Percentiles rank a stretch among this genome's conserved stretches.
Conservation (phyloP, 2,113 vertebrate genomes). For the Trematomus loennbergii region DNA sequence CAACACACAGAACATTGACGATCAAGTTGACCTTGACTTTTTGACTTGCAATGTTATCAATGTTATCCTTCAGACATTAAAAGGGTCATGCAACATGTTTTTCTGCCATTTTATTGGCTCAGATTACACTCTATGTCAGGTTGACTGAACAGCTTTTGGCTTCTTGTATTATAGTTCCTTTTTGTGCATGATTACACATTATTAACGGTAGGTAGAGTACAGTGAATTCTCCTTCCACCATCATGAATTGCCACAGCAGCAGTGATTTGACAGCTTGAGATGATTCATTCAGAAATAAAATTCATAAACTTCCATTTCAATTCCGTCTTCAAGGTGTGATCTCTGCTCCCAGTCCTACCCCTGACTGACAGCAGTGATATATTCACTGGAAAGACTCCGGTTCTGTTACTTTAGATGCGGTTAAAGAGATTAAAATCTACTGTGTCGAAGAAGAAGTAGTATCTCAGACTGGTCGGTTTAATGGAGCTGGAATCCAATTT, state of each 20-base stretch:
- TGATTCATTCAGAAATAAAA: constrained; percentile 16
- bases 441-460: background rate
- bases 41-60: too few relatives aligned
- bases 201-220: background rate
- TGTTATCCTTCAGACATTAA: too few relatives aligned
- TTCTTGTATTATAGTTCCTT: background rate
- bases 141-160: constrained; percentile 6
- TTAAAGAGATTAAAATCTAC: background rate
- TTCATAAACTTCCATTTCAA: constrained; percentile 18
- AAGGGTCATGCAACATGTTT: background rate
- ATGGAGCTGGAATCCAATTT: background rate
- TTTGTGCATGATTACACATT: background rate
- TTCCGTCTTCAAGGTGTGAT: constrained; percentile 14
- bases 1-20: too few relatives aligned
- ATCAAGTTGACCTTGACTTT: too few relatives aligned
- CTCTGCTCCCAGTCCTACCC: constrained; percentile 8
- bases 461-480: background rate
- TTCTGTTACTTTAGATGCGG: background rate
- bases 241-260: constrained; percentile 4
- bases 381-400: constrained; percentile 11
- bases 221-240: background rate
- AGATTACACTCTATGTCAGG: background rate
- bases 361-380: background rate
- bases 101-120: constrained; percentile 22
- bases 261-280: background rate